These are phyloP conservation scores for Parotocinclus haroldoi DNA, from an alignment of 2,797 vertebrate species.

Conservation along the genomic window DNA sequence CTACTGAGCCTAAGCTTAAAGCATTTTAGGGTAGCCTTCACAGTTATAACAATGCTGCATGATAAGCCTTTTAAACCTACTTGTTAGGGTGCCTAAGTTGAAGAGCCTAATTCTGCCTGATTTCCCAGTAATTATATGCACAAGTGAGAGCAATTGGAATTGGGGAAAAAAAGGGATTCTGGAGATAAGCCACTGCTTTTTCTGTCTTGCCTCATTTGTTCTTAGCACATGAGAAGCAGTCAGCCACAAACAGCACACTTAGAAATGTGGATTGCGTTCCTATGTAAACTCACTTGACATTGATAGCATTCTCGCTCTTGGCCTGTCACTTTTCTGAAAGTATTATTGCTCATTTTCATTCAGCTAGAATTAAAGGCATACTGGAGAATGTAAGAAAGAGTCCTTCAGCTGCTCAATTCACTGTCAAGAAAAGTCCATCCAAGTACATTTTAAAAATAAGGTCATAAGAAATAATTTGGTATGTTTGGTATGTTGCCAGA, in stretches of 20 bases:
- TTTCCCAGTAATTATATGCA: slow-evolving; percentile 33
- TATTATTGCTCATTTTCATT: slow-evolving; percentile 34
- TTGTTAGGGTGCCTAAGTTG: slow-evolving; percentile 30
- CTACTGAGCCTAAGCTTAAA: slow-evolving; percentile 21
- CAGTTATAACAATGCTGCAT: slow-evolving; percentile 28
- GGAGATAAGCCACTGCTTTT: slow-evolving; percentile 19
- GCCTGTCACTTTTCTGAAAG: slow-evolving; percentile 33
- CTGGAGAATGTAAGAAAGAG: slow-evolving; percentile 2
- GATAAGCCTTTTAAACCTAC: slow-evolving; percentile 29
- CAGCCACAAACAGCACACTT: slow-evolving; percentile 35
- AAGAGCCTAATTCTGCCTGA: slow-evolving; percentile 36
- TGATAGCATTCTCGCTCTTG: slow-evolving; percentile 27
- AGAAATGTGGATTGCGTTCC: slow-evolving; percentile 32
- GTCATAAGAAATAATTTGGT: too few species aligned
- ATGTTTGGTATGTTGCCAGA: too few species aligned
- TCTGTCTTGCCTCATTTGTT: slow-evolving; percentile 28
- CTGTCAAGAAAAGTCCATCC: too few species aligned
- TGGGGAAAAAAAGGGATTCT: too few species aligned
- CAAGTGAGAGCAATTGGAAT: slow-evolving; percentile 37
- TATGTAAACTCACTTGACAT: slow-evolving; percentile 25
- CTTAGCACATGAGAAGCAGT: slow-evolving; percentile 24
- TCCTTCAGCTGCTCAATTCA: too few species aligned
- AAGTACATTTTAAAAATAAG: too few species aligned
- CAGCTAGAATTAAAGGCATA: slow-evolving; percentile 26
- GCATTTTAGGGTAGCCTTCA: slow-evolving; percentile 14